These are phyloP conservation scores for Camponotus fellah DNA, from an alignment of 2,888 invertebrate species.

Conservation along the genomic window DNA sequence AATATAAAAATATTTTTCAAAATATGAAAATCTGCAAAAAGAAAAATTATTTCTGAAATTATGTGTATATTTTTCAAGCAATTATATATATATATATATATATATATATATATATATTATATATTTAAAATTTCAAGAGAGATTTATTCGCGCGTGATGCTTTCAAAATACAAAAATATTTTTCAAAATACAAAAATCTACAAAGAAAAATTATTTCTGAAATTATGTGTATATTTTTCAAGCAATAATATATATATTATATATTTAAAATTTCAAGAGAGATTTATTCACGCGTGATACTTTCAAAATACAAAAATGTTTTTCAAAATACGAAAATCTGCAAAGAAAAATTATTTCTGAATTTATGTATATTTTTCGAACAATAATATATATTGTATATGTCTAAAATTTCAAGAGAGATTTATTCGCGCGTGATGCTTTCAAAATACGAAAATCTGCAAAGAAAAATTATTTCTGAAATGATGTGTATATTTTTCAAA, in stretches of 20 bases:
- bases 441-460: not conserved
- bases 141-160: too few species aligned
- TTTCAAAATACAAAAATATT: not conserved
- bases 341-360: not conserved
- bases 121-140: not conserved
- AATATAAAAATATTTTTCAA: too few species aligned
- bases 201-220: not conserved
- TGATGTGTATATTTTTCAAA: not conserved
- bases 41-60: not conserved
- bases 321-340: not conserved
- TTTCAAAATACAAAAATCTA: too few species aligned
- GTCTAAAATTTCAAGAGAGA: not conserved
- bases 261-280: not conserved
- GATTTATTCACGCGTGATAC: too few species aligned
- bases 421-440: too few species aligned
- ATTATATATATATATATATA: not conserved
- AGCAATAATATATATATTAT: not conserved
- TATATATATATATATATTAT: too few species aligned
- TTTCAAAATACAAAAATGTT: too few species aligned
- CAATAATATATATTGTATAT: not conserved
- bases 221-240: not conserved
- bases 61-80: not conserved
- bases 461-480: not conserved
- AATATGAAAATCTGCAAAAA: too few species aligned
- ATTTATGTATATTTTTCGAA: not conserved